phyloP scores from a whole-genome alignment of 64 coral and sea anemone genomes.

The Dendrophyllia cribrosa region DNA sequence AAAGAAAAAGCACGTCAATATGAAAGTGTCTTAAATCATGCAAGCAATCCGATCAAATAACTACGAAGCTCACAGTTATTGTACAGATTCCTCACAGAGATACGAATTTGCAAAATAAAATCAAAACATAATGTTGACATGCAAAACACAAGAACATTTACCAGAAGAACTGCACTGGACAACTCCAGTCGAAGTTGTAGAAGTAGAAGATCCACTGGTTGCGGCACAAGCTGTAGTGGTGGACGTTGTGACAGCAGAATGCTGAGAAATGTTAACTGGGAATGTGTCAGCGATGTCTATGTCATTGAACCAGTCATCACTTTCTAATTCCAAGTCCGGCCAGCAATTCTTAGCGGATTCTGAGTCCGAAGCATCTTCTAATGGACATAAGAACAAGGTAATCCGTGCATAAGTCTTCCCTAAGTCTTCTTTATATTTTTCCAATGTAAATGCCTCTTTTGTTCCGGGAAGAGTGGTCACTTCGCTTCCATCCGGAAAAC shows the following conservation, averaged over 20 bases:
- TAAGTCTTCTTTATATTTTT: constrained; percentile 74
- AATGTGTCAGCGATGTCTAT: background rate
- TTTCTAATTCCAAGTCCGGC: too few species aligned
- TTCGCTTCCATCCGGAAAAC: constrained; percentile 70
- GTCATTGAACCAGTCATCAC: too few species aligned
- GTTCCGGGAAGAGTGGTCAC: constrained; percentile 43
- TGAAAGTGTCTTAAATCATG: constrained; percentile 52
- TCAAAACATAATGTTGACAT: too few species aligned
- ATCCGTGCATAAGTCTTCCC: constrained; percentile 44
- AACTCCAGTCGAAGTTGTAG: background rate
- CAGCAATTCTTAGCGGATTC: too few species aligned
- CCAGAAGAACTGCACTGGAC: constrained; percentile 26
- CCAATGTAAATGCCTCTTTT: constrained; percentile 51
- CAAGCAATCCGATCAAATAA: constrained; percentile 21
- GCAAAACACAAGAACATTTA: constrained; percentile 10
- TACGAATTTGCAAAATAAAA: background rate
- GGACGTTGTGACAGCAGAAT: background rate
- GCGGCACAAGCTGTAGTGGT: background rate
- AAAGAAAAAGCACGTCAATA: constrained; percentile 32
- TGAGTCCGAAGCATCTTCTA: constrained; percentile 31
- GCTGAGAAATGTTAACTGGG: background rate
- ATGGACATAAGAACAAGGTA: constrained; percentile 41
- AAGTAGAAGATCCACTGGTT: constrained; percentile 35
- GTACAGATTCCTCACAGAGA: background rate
- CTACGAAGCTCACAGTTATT: background rate